Evolutionary conservation across 2,888 invertebrate genomes (phyloP), one percentile per base, ranked within the genome.

Genomic region (Furcula furcula): DNA sequence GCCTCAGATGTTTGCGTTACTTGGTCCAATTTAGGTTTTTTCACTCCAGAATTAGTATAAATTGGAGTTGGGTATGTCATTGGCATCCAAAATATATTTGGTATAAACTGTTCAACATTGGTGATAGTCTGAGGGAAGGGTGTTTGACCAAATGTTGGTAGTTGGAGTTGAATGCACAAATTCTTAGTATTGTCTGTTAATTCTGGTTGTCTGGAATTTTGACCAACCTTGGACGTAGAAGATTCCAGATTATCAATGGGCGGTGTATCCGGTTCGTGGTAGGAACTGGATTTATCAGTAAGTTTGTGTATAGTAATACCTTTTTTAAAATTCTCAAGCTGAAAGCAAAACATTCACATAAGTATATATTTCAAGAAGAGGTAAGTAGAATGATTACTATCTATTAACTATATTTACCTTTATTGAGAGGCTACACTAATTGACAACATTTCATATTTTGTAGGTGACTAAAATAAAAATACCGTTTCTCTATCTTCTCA

Each of bases 201-300:
- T 12, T 22, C 14, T 0, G 25, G 14, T 6, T 26, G 34, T 33
- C 27, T 38, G 5, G n/a, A n/a, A 13, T 9, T 12, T 35, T 35
- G 2, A 13, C 1, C 9, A 18, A 23, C 26, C 1, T 31, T 26
- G 18, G 16, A 20, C 2, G 9, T 2, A 0, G 25, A n/a, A 4
- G 7, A 10, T 0, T 26, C 12, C 6, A 31, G 31, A n/a, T 19
- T 32, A 0, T 56, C 49, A 1, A 34, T 34, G 0, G 69, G 72
- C 2, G 66, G 65, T 1, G 48, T 58, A 0, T 38, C 40, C 0
- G 77, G 76, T 36, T 77, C 78, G 0, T 71, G 72, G 15, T 59
- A 68, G 0, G 28, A 10, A 4, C 67, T 63, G 1, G 34, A 40
- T 20, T 53, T 63, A 9, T 67, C 60, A 0, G 45, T 29, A 2